Conservation (phyloP, 2,888 invertebrate species). For the Itoplectis maculator region DNA sequence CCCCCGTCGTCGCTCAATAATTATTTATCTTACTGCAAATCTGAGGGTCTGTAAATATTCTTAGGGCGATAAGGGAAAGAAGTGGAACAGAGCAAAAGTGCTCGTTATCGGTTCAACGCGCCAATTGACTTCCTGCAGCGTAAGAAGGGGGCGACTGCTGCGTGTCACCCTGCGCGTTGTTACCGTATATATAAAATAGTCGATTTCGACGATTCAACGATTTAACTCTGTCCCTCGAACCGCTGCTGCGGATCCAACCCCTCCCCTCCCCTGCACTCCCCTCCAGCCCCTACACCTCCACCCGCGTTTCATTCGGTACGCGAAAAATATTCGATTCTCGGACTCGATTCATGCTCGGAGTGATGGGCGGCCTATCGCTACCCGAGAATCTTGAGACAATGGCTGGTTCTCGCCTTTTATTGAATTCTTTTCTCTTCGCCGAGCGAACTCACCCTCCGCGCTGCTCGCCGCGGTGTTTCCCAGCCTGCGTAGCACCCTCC, state of each 20-base stretch:
- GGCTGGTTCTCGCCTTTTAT: slow-evolving; percentile 76
- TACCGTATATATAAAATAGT: slow-evolving; percentile 40
- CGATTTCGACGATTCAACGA: slow-evolving; percentile 47
- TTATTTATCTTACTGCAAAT: slow-evolving; percentile 26
- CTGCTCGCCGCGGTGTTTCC: slow-evolving; percentile 35
- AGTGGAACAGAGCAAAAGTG: slow-evolving; percentile 14
- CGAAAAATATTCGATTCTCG: slow-evolving; percentile 59
- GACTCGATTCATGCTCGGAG: slow-evolving; percentile 36
- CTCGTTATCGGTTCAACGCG: slow-evolving; percentile 52
- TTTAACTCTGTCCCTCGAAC: neutral
- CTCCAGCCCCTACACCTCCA: no score
- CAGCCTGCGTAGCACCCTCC: neutral
- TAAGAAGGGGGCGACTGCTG: neutral
- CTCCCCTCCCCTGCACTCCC: no score
- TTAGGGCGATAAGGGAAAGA: neutral
- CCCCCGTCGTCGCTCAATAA: slow-evolving; percentile 19
- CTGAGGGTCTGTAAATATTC: slow-evolving; percentile 24
- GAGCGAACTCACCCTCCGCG: slow-evolving; percentile 38
- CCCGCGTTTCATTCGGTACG: slow-evolving; percentile 18
- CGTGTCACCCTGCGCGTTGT: slow-evolving; percentile 34
- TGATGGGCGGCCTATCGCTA: slow-evolving; percentile 26
- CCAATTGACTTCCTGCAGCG: slow-evolving; percentile 40
- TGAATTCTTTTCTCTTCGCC: slow-evolving; percentile 77
- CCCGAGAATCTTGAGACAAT: slow-evolving; percentile 76
- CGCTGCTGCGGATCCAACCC: no score